Evolutionary conservation across 2,113 vertebrate species (phyloP).

Genomic region (Grammomys dolichurus): DNA sequence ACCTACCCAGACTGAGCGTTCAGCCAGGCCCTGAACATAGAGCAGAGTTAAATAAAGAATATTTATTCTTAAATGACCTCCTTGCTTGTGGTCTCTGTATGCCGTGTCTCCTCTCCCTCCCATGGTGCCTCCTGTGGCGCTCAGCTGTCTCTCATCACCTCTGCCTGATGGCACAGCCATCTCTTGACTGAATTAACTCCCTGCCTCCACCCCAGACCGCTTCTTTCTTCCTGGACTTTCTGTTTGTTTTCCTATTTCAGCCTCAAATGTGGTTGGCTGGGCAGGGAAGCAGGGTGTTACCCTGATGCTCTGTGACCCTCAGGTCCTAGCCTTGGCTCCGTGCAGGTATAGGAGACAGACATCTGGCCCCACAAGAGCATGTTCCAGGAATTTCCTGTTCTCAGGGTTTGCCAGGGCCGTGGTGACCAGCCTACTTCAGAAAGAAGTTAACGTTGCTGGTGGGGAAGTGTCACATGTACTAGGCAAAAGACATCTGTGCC

Average conservation of each 20-base stretch:
- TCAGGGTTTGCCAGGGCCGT: neutral
- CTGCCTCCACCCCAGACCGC: neutral
- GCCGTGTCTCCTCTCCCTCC: neutral
- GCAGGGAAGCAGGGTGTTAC: neutral
- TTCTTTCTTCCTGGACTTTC: neutral
- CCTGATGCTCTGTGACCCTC: neutral
- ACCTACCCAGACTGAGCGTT: neutral
- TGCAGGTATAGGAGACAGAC: neutral
- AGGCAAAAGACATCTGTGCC: neutral
- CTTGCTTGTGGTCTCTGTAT: neutral
- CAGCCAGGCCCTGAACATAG: neutral
- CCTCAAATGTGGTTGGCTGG: neutral
- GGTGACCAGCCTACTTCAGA: neutral
- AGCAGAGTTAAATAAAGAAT: neutral
- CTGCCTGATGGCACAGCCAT: too few species aligned
- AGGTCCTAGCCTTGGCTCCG: neutral
- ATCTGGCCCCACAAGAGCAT: neutral
- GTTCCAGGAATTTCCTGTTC: neutral
- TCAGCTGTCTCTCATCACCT: neutral
- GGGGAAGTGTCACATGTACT: fast-evolving
- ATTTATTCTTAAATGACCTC: neutral
- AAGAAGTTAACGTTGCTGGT: neutral
- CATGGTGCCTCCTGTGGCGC: fast-evolving
- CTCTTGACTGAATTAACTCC: neutral
- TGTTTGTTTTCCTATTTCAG: neutral